These are phyloP conservation scores for Irena cyanogastra DNA, from an alignment of 2,113 vertebrate species.

Conservation along the genomic window DNA sequence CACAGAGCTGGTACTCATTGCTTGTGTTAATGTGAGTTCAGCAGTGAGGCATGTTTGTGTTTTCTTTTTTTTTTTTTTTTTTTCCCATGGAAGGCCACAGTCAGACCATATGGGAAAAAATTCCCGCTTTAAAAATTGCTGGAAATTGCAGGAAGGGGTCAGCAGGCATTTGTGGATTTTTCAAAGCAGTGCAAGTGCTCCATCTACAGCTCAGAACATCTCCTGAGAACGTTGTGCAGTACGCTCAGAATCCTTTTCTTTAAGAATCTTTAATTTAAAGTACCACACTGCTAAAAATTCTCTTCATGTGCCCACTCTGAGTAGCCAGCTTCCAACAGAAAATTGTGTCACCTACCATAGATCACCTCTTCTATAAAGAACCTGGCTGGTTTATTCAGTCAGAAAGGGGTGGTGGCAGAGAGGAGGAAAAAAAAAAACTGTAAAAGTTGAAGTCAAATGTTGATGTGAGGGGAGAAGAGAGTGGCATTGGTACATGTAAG, in stretches of 20 bases:
- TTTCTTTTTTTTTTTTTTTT: neutral
- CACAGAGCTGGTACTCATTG: neutral
- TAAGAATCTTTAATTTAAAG: neutral
- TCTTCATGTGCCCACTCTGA: too few relatives aligned
- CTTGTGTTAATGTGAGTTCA: neutral
- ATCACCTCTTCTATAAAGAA: neutral
- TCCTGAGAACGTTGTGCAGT: neutral
- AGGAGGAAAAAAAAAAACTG: neutral
- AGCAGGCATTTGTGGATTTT: neutral
- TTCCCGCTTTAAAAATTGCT: neutral
- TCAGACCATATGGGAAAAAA: neutral
- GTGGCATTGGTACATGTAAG: neutral
- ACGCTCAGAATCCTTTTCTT: neutral
- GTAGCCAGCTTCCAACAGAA: neutral
- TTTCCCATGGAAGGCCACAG: neutral
- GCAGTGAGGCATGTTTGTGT: neutral
- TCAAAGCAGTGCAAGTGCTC: slow-evolving; percentile 10
- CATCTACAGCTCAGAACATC: slow-evolving; percentile 20
- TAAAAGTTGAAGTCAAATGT: neutral
- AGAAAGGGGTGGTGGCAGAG: neutral
- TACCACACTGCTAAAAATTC: neutral
- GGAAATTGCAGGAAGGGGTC: neutral
- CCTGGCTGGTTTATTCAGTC: neutral
- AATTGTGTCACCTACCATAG: neutral
- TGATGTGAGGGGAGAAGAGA: neutral